These are phyloP conservation scores for Tinamus major DNA, from an alignment of 2,797 vertebrate species.

Conservation along the genomic window DNA sequence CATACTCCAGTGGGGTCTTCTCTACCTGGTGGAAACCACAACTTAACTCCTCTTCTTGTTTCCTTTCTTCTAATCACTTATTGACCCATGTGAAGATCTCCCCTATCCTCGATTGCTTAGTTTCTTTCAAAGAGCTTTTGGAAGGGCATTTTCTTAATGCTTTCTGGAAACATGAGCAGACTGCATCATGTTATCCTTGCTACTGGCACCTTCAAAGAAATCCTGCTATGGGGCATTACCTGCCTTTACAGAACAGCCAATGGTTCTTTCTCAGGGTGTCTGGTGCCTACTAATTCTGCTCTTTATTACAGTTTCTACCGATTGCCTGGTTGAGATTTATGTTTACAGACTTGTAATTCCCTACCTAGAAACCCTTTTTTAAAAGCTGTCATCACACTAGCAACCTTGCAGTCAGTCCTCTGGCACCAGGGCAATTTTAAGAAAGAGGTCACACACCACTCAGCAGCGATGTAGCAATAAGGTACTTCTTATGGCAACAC, in stretches of 20 bases:
- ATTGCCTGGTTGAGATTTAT: not conserved
- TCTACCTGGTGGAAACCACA: rapidly evolving
- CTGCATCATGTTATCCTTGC: not conserved
- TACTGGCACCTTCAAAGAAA: rapidly evolving
- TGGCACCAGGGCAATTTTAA: too few species aligned
- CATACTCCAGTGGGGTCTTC: not conserved
- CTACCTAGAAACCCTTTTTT: not conserved
- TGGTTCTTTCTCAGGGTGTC: not conserved
- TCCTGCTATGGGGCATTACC: not conserved
- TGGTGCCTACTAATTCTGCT: not conserved
- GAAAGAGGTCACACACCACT: not conserved
- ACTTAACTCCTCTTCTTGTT: not conserved
- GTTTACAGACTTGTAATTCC: not conserved
- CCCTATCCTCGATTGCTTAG: not conserved
- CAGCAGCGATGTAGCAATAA: too few species aligned
- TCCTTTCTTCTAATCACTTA: not conserved
- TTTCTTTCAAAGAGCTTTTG: not conserved
- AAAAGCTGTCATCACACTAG: rapidly evolving
- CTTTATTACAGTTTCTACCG: not conserved
- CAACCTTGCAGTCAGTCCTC: not conserved
- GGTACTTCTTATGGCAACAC: too few species aligned
- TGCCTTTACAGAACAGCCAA: not conserved
- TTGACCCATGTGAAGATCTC: not conserved
- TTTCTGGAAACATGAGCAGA: not conserved
- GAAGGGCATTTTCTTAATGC: not conserved